A percentile compares a stretch with the other conserved stretches of the same genome.
These are phyloP conservation scores for Scaptomyza flava DNA, from an alignment of 2,888 invertebrate species.

Conservation along the genomic window DNA sequence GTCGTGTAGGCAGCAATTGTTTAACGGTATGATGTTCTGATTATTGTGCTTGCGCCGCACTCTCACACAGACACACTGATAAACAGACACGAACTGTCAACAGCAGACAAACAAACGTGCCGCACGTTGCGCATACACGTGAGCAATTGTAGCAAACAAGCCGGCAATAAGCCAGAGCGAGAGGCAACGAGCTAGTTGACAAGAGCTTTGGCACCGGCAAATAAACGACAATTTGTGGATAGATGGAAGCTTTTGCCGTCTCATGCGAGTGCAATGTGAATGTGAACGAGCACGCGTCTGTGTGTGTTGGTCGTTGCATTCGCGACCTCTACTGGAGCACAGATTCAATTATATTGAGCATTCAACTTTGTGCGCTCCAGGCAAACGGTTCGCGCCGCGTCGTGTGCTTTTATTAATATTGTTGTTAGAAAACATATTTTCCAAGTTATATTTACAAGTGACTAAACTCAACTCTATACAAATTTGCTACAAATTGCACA, in stretches of 20 bases:
- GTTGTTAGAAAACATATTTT: background rate
- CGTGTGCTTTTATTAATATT: background rate
- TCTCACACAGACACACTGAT: conserved; percentile 13
- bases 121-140: conserved; percentile 81
- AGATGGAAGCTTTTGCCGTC: conserved; percentile 39
- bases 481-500: background rate
- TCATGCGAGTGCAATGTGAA: conserved; percentile 72
- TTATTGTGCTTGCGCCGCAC: conserved; percentile 21
- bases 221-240: conserved; percentile 21
- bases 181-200: conserved; percentile 15
- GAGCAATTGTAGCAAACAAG: conserved; percentile 41
- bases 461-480: background rate
- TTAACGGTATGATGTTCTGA: conserved; percentile 46
- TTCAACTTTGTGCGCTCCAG: conserved; percentile 62
- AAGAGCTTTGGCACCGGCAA: conserved; percentile 38
- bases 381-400: conserved; percentile 57
- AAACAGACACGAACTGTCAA: conserved; percentile 2
- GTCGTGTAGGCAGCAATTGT: conserved; percentile 12
- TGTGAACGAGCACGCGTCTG: conserved; percentile 32
- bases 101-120: conserved; percentile 65
- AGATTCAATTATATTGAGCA: conserved; percentile 41
- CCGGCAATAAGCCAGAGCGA: conserved; percentile 13
- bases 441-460: conserved; percentile 11
- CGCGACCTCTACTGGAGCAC: conserved; percentile 13
- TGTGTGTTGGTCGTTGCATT: conserved; percentile 32